Conservation (phyloP, 2,113 vertebrate genomes). For the Tenrec ecaudatus region DNA sequence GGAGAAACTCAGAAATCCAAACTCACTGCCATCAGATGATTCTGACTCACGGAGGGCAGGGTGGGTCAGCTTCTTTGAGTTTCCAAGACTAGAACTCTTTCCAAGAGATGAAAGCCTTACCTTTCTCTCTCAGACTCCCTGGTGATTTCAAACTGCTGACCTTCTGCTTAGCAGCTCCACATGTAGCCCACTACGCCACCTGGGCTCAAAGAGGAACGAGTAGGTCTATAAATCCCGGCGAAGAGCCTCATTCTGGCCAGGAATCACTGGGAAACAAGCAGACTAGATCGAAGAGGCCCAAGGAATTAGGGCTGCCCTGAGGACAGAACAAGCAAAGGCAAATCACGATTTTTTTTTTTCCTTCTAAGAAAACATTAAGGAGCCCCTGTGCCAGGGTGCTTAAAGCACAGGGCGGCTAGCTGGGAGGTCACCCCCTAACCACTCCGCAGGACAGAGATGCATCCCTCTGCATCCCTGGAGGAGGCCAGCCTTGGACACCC, state of each 20-base stretch:
- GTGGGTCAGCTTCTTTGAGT: too few relatives aligned
- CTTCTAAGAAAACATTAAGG: neutral
- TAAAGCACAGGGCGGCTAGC: neutral
- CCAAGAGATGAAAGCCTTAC: too few relatives aligned
- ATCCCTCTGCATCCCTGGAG: neutral
- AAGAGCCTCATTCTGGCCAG: neutral
- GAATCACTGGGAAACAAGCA: neutral
- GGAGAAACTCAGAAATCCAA: too few relatives aligned
- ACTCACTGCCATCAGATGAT: too few relatives aligned
- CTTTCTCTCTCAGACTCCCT: too few relatives aligned
- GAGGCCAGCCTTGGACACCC: neutral
- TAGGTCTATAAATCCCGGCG: neutral
- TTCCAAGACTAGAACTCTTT: too few relatives aligned
- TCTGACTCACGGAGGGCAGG: too few relatives aligned
- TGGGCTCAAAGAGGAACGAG: neutral
- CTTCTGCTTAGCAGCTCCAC: too few relatives aligned
- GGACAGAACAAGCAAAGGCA: neutral
- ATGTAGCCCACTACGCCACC: too few relatives aligned
- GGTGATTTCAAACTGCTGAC: too few relatives aligned
- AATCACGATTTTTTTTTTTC: neutral
- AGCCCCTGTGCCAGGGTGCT: neutral
- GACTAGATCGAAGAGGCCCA: neutral
- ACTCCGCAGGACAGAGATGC: neutral
- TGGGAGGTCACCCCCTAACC: neutral
- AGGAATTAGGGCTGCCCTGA: too few relatives aligned